Conservation (phyloP, 2,113 vertebrate species). For the Pterocles gutturalis region DNA sequence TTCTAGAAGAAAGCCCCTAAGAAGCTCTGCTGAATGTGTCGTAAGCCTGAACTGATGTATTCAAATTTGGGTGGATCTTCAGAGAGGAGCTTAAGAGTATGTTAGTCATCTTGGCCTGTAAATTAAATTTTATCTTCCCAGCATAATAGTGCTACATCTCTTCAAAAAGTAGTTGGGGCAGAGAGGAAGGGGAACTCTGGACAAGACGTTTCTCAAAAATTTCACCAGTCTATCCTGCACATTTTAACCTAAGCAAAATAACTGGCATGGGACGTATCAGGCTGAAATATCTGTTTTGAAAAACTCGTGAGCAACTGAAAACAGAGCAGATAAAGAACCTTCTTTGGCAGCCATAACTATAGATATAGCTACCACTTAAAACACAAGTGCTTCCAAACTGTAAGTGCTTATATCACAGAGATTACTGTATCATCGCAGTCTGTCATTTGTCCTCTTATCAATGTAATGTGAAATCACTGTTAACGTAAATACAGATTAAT, state of each 20-base stretch:
- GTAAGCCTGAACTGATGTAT: neutral
- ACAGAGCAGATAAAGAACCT: neutral
- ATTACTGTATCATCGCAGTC: slow-evolving; percentile 25
- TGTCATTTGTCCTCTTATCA: slow-evolving; percentile 30
- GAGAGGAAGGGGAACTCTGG: neutral
- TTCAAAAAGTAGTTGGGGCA: neutral
- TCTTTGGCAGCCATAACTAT: neutral
- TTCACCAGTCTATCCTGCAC: neutral
- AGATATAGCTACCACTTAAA: slow-evolving; percentile 16
- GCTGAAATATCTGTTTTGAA: neutral
- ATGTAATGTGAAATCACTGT: neutral
- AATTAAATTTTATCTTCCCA: neutral
- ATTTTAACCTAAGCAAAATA: neutral
- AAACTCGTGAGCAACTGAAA: neutral
- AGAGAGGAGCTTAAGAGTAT: neutral
- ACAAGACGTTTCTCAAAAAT: neutral
- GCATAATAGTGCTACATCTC: neutral
- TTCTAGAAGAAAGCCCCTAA: neutral
- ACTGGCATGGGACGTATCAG: neutral
- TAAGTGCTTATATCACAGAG: slow-evolving; percentile 20
- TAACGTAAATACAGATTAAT: slow-evolving; percentile 22
- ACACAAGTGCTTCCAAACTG: neutral
- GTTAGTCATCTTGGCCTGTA: neutral
- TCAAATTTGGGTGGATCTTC: neutral
- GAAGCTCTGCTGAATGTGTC: neutral